A percentile compares a stretch with the other conserved stretches of the same genome.
phyloP scores from a whole-genome alignment of 37 sponge, comb jelly and placozoan species.

The Dysidea cf. avara region DNA sequence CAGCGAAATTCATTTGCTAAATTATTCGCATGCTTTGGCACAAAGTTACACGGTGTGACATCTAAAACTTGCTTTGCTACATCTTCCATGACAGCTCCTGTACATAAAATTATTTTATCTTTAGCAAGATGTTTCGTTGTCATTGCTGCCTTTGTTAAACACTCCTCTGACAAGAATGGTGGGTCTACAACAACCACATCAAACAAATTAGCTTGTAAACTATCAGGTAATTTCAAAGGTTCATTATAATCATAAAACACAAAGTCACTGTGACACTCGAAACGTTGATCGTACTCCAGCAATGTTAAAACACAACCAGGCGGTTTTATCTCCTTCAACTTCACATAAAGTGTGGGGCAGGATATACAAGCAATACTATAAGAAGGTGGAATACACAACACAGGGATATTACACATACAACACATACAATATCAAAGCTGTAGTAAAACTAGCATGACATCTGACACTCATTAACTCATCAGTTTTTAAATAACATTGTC shows the following conservation, averaged over 20 bases:
- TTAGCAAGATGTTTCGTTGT: constrained; percentile 60
- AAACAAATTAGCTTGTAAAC: constrained; percentile 17
- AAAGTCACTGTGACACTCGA: constrained; percentile 56
- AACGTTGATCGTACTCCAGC: constrained; percentile 69
- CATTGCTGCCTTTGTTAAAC: constrained; percentile 48
- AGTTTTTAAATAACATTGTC: no score
- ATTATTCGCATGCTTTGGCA: constrained; percentile 53
- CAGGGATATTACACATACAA: no score
- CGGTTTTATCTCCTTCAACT: constrained; percentile 43
- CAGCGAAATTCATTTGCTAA: constrained; percentile 77
- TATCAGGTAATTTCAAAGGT: constrained; percentile 56
- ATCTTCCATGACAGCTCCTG: constrained; percentile 64
- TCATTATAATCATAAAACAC: constrained; percentile 74
- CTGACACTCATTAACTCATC: no score
- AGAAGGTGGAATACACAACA: background rate
- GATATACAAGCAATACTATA: constrained; percentile 75
- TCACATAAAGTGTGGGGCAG: constrained; percentile 68
- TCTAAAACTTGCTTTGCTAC: constrained; percentile 44
- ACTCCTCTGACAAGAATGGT: constrained; percentile 79
- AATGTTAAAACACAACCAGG: constrained; percentile 18
- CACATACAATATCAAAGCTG: no score
- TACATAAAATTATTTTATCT: constrained; percentile 63
- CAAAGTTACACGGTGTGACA: constrained; percentile 45
- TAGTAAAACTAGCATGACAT: no score
- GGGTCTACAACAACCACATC: constrained; percentile 81